Evolutionary conservation across 2,888 invertebrate genomes (phyloP), one percentile per base, ranked within the genome.

Genomic region (Tridacna crocea): DNA sequence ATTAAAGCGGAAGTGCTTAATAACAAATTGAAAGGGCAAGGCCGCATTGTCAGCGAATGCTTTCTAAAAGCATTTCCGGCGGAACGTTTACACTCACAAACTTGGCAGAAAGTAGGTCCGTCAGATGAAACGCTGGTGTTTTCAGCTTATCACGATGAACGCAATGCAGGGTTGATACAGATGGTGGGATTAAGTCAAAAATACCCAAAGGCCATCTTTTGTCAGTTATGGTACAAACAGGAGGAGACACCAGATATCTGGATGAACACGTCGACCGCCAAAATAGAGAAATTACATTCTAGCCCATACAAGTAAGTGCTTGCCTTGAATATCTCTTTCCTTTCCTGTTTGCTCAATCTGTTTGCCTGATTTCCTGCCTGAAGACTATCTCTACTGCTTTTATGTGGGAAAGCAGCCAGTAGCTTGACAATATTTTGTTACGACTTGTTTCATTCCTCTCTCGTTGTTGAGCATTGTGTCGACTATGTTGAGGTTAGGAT

Each of bases 221-320:
- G 70, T 51, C 70, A 70, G 51, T 22, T 70, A 11, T 70, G 70
- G 70, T 70, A 70, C 51, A 51, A 22, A 24, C n/a, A 51, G 22
- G 51, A 36, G 2, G 8, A 6, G 13, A 6, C 48, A 13, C 26
- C 51, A n/a, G 51, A 48, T 4, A 46, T 11, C 26, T 13, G 17
- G 15, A 70, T 70, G 70, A 70, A 46, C 15, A 24, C 24, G 8
- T 24, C 70, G 47, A 70, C n/a, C 10, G 70, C 70, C 19, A 47
- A 19, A 10, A 51, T 70, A 22, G 24, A 19, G 8, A 51, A 46
- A 24, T 17, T 70, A 19, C 70, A 70, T 26, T 19, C 47, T 15
- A 51, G 51, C 13, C 51, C 70, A 2, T 12, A 19, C 13, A 70
- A 70, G 70, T 70, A 70, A 51, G 70, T 70, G 11, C 36, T 36